Evolutionary conservation across 1,140 invertebrate species (phyloP), one percentile per base, ranked within the genome.

Genomic region (Drosophila guanche): DNA sequence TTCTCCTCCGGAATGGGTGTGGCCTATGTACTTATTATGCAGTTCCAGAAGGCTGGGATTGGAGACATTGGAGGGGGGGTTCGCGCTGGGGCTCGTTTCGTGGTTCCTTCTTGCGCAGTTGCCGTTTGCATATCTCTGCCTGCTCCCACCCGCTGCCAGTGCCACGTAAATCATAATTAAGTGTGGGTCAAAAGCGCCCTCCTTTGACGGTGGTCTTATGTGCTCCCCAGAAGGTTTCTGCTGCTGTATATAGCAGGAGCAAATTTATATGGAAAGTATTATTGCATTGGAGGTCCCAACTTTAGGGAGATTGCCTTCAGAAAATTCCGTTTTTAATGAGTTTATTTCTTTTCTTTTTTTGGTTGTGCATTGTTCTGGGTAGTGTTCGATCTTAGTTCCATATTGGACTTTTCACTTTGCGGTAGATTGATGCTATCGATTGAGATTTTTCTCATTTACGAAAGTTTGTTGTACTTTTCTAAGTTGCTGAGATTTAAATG

Each of bases 1-100:
- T 74, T 74, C 71, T 74, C 70, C 71, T 73, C 53, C 23, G 27
- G 52, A 71, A 74, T 74, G 70, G 70, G 70, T 74, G 70, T 74
- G 70, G 70, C 70, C 70, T 74, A 74, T 73, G 68, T 74, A 20
- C 16, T 20, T 20, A 43, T 63, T 46, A 57, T 73, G 59, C 70
- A 73, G 41, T 14, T 27, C 6, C 14, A 29, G 7, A 12, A 5
- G 22, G 7, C 29, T 12, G 50, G 8, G 12, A 7, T 1, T 3
- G 29, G 8, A 0, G 2, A 33, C 29, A 8, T 37, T 37, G 8
- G 29, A 33, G 8, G 2, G 29, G 29, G 29, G 33, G 33, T 1
- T 20, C 16, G 16, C 16, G 16, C 1, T 20, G 16, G 16, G 16
- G 16, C 16, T 20, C 16, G 16, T 70, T 71, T 51, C 20, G 27